Evolutionary conservation across 2,888 invertebrate genomes (phyloP).

Genomic region (Drosophila setosimentum): DNA sequence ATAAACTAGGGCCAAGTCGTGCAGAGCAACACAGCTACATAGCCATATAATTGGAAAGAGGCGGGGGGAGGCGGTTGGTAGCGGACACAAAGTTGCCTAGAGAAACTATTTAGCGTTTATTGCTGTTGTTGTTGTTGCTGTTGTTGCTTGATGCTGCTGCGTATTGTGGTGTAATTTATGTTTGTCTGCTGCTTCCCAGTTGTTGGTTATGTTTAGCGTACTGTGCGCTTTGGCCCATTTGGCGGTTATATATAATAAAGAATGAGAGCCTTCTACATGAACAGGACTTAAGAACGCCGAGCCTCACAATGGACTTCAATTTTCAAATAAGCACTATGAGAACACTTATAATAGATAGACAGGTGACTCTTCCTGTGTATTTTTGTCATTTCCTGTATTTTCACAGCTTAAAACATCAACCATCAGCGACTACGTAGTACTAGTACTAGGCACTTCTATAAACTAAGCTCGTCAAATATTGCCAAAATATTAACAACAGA

Average conservation of each 20-base stretch:
- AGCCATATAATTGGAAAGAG: slow-evolving; percentile 12
- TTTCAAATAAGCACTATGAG: not conserved
- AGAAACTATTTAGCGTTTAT: slow-evolving; percentile 43
- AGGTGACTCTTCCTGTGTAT: not conserved
- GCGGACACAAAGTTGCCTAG: slow-evolving; percentile 1
- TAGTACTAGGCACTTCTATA: not conserved
- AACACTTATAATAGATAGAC: not conserved
- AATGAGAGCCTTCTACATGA: not conserved
- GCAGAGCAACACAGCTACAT: slow-evolving; percentile 4
- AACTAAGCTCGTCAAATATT: not conserved
- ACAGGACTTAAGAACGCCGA: not conserved
- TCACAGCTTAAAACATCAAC: not conserved
- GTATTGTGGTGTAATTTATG: slow-evolving; percentile 67
- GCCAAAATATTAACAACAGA: no score
- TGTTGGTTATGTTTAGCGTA: slow-evolving; percentile 33
- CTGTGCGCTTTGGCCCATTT: slow-evolving; percentile 28
- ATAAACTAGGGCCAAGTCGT: slow-evolving; percentile 13
- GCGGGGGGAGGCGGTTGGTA: not conserved
- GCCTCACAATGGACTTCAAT: not conserved
- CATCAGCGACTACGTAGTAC: no score
- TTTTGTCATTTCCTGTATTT: not conserved
- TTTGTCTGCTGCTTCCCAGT: slow-evolving; percentile 44
- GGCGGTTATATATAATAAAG: slow-evolving; percentile 6
- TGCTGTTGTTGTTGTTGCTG: not conserved
- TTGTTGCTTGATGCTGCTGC: not conserved